These are phyloP conservation scores for Scortum barcoo DNA, from an alignment of 2,113 vertebrate species.

Conservation along the genomic window DNA sequence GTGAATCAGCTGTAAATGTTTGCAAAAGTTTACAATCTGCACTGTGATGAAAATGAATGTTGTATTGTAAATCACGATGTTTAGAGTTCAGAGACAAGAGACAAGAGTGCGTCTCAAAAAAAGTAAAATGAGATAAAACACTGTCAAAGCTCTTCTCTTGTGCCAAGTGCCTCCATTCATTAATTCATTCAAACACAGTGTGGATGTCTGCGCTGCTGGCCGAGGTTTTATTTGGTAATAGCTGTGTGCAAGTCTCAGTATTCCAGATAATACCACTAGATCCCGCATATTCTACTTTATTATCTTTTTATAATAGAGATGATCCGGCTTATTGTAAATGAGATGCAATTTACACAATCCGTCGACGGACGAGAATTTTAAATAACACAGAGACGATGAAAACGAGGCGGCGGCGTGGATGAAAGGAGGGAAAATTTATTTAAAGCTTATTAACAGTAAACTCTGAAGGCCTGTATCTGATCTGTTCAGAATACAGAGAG, in stretches of 20 bases:
- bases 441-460: neutral
- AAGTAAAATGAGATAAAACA: neutral
- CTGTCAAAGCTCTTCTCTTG: neutral
- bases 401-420: neutral
- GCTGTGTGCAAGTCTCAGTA: neutral
- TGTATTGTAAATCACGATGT: neutral
- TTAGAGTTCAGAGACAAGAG: neutral
- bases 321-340: conserved; percentile 34
- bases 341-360: neutral
- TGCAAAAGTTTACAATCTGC: neutral
- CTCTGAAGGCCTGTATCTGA: neutral
- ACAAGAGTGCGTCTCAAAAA: too few species aligned
- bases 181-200: neutral
- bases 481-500: neutral
- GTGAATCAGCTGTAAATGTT: too few species aligned
- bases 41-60: neutral
- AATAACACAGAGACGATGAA: neutral
- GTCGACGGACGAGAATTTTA: neutral
- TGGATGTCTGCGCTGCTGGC: neutral
- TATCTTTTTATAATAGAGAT: neutral
- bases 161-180: neutral
- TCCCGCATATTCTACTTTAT: neutral
- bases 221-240: conserved; percentile 31
- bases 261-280: conserved; percentile 10
- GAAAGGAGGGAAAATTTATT: neutral